Evolutionary conservation across 1,140 invertebrate genomes (phyloP).

Genomic region (Drosophila bipectinata): DNA sequence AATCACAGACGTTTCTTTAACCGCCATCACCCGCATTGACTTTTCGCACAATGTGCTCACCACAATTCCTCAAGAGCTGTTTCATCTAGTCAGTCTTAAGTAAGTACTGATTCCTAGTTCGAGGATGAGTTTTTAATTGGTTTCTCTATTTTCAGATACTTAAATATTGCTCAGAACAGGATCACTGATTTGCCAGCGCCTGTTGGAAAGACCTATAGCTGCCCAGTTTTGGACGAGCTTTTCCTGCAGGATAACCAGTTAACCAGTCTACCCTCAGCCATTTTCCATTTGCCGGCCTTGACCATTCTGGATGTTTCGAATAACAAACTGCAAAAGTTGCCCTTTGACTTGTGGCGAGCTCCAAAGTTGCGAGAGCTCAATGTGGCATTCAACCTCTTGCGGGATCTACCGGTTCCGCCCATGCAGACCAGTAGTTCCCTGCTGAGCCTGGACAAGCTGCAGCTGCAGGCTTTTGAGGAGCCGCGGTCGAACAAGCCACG

Average conservation of each 20-base stretch:
- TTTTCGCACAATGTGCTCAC: slow-evolving; percentile 95
- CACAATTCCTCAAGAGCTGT: slow-evolving; percentile 91
- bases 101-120: slow-evolving; percentile 35
- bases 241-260: slow-evolving; percentile 95
- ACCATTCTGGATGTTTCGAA: slow-evolving; percentile 95
- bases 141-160: slow-evolving; percentile 85
- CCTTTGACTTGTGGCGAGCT: slow-evolving; percentile 95
- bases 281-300: slow-evolving; percentile 93
- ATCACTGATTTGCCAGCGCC: slow-evolving; percentile 86
- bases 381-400: slow-evolving; percentile 94
- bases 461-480: slow-evolving; percentile 69
- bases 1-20: slow-evolving; percentile 90
- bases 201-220: slow-evolving; percentile 84
- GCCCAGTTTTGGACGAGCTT: slow-evolving; percentile 94
- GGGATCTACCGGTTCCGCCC: slow-evolving; percentile 89
- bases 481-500: slow-evolving; percentile 53
- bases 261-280: slow-evolving; percentile 90
- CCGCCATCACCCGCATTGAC: slow-evolving; percentile 96
- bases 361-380: slow-evolving; percentile 96
- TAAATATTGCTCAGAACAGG: slow-evolving; percentile 95
- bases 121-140: not conserved
- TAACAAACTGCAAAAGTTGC: slow-evolving; percentile 95
- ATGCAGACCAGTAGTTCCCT: slow-evolving; percentile 78
- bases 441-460: slow-evolving; percentile 73
- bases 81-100: slow-evolving; percentile 90